Evolutionary conservation across 2,113 vertebrate genomes (phyloP).

Genomic region (Myanophis thanlyinensis): DNA sequence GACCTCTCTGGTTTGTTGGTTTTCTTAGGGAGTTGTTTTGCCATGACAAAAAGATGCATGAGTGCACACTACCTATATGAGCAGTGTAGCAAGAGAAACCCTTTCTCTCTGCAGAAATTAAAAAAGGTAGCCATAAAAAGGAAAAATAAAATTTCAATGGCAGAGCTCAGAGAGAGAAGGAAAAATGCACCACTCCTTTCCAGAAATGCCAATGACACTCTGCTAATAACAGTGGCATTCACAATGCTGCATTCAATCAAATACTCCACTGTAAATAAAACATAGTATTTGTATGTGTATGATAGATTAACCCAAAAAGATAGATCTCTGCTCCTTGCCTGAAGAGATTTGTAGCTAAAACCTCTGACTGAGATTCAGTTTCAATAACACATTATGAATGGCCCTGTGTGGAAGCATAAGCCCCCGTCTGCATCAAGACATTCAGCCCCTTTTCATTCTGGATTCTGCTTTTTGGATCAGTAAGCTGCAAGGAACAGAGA

Average conservation of each 20-base stretch:
- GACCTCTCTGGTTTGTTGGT: not conserved
- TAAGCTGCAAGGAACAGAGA: not conserved
- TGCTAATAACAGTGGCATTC: not conserved
- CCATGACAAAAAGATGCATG: not conserved
- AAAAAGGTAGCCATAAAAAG: not conserved
- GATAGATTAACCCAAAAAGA: not conserved
- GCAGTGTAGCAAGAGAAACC: not conserved
- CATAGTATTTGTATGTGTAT: not conserved
- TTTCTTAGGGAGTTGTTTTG: not conserved
- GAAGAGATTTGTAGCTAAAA: not conserved
- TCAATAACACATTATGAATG: not conserved
- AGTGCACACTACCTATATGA: not conserved
- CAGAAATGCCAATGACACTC: not conserved
- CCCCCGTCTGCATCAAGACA: not conserved
- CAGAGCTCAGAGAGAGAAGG: not conserved
- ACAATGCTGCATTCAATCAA: not conserved
- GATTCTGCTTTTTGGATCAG: not conserved
- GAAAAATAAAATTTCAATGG: conserved; percentile 1
- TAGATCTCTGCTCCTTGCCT: not conserved
- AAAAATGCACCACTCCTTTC: not conserved
- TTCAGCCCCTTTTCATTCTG: not conserved
- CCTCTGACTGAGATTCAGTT: not conserved
- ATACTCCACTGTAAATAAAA: not conserved
- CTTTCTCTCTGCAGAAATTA: not conserved
- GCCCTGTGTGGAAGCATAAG: no score